These are phyloP conservation scores for Okapia johnstoni DNA, from an alignment of 2,113 vertebrate genomes.

Conservation along the genomic window DNA sequence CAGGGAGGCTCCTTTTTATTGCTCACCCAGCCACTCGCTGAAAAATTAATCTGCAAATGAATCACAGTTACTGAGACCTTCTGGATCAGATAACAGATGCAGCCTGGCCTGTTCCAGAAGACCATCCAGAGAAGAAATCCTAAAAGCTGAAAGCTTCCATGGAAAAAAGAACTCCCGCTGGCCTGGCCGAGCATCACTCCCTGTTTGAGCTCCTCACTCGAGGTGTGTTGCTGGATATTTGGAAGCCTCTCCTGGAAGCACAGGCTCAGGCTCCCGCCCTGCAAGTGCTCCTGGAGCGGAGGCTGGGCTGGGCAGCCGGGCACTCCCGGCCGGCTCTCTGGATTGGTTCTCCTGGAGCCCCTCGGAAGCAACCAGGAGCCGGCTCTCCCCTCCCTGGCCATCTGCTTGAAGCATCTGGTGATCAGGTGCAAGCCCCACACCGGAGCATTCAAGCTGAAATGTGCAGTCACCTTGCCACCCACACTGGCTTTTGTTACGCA, in stretches of 20 bases:
- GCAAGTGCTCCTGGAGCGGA: neutral
- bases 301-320: constrained; percentile 58
- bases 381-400: constrained; percentile 84
- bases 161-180: constrained; percentile 7
- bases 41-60: constrained; percentile 63
- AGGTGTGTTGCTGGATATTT: neutral
- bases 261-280: neutral
- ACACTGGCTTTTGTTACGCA: constrained; percentile 82
- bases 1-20: neutral
- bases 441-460: constrained; percentile 86
- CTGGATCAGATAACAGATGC: neutral
- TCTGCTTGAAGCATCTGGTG: constrained; percentile 89
- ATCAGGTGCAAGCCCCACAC: constrained; percentile 85
- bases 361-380: constrained; percentile 83
- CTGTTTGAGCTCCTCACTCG: neutral
- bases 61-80: constrained; percentile 55
- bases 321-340: constrained; percentile 64
- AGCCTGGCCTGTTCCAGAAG: constrained; percentile 24
- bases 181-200: neutral
- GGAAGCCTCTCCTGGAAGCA: neutral
- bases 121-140: constrained; percentile 41
- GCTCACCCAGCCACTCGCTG: constrained; percentile 54
- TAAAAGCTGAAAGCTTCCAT: neutral
- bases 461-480: constrained; percentile 88
- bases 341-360: constrained; percentile 82